Percentiles rank a stretch among this genome's conserved stretches.
These are phyloP conservation scores for Pterois miles DNA, from an alignment of 2,797 vertebrate species.

Conservation along the genomic window DNA sequence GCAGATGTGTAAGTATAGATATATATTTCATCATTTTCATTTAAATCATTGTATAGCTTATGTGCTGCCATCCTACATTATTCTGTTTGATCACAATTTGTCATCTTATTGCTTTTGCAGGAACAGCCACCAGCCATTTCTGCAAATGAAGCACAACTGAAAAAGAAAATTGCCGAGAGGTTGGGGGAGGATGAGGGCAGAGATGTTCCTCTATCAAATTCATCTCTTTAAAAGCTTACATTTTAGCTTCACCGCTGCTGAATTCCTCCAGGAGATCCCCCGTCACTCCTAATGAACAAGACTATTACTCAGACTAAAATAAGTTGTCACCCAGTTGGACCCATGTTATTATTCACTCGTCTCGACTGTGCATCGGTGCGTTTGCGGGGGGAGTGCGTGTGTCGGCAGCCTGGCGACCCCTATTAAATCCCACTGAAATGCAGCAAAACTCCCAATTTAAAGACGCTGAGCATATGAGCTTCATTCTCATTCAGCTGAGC, in stretches of 20 bases:
- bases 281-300: slow-evolving; percentile 53
- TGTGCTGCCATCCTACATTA: slow-evolving; percentile 5
- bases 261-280: slow-evolving; percentile 29
- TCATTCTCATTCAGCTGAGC: slow-evolving; percentile 2
- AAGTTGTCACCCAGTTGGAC: slow-evolving; percentile 42
- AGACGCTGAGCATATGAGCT: neutral
- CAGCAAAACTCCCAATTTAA: neutral
- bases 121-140: neutral
- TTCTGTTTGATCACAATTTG: neutral
- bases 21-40: neutral
- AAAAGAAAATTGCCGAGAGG: neutral
- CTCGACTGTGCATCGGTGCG: slow-evolving; percentile 7
- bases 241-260: slow-evolving; percentile 21
- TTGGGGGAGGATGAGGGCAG: neutral
- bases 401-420: neutral
- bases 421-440: neutral
- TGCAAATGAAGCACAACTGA: neutral
- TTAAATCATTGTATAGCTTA: neutral
- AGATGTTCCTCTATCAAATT: slow-evolving; percentile 10
- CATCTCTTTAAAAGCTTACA: slow-evolving; percentile 26
- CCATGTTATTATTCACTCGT: slow-evolving; percentile 27
- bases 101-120: neutral
- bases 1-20: neutral
- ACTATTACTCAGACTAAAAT: slow-evolving; percentile 68
- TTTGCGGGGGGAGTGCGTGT: neutral